phyloP scores from a whole-genome alignment of 1,140 invertebrate species.

The Physella acuta region DNA sequence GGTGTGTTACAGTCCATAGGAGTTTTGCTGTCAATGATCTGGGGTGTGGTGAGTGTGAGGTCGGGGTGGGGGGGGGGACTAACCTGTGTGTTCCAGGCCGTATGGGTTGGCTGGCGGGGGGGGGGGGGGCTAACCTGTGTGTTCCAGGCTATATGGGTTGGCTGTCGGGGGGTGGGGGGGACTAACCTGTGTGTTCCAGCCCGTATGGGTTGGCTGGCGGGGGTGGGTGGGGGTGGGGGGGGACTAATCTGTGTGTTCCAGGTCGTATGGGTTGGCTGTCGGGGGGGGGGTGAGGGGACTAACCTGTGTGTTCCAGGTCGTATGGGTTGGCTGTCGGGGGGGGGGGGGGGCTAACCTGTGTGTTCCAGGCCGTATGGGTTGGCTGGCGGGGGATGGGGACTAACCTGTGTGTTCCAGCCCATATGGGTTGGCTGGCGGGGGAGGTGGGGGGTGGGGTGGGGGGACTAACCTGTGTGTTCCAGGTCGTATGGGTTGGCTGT shows the following conservation, averaged over 20 bases:
- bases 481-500: constrained; percentile 64
- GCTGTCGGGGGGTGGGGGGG: constrained; percentile 63
- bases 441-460: no score
- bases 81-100: constrained; percentile 34
- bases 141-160: constrained; percentile 42
- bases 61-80: constrained; percentile 56
- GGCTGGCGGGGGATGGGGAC: constrained; percentile 63
- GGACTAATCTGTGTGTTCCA: constrained; percentile 32
- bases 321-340: constrained; percentile 64
- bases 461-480: constrained; percentile 30
- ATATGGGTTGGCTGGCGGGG: constrained; percentile 64
- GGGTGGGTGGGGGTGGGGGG: no score
- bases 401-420: constrained; percentile 33
- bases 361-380: constrained; percentile 43
- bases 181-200: constrained; percentile 31
- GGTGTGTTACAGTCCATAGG: constrained; percentile 36
- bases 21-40: constrained; percentile 64
- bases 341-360: constrained; percentile 30
- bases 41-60: constrained; percentile 58
- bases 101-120: constrained; percentile 64
- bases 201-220: constrained; percentile 64
- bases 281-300: constrained; percentile 22
- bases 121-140: constrained; percentile 32
- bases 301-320: constrained; percentile 34
- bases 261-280: constrained; percentile 64